Conservation (phyloP, 2,113 vertebrate species). For the Podilymbus podiceps region DNA sequence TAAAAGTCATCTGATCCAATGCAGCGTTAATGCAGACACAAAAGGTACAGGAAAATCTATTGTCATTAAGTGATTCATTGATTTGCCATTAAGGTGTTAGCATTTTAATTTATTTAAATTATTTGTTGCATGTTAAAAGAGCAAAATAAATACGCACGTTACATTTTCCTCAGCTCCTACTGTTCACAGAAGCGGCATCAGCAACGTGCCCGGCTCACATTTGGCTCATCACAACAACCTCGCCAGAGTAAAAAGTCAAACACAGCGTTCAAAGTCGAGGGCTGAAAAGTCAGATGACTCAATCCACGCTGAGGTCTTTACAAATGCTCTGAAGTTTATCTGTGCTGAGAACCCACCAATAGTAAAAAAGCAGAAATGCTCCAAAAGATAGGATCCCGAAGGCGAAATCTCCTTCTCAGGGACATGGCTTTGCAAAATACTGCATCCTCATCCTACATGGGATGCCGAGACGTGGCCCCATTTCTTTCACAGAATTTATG, state of each 20-base stretch:
- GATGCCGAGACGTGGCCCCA: rapidly evolving
- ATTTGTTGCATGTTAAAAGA: slow-evolving; percentile 41
- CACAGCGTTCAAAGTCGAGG: background rate
- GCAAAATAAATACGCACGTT: slow-evolving; percentile 13
- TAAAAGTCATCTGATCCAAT: slow-evolving; percentile 41
- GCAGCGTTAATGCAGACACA: slow-evolving; percentile 39
- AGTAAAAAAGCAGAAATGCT: background rate
- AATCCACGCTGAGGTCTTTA: background rate
- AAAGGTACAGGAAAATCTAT: slow-evolving; percentile 27
- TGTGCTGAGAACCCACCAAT: background rate
- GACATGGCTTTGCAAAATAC: background rate
- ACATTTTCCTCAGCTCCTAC: background rate
- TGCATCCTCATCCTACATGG: background rate
- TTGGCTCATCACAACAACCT: background rate
- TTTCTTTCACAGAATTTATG: background rate
- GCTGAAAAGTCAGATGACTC: background rate
- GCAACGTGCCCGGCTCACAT: background rate
- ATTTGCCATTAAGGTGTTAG: slow-evolving; percentile 41
- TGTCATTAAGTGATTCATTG: slow-evolving; percentile 48
- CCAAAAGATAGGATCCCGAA: background rate
- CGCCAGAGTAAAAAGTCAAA: background rate
- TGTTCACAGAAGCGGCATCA: slow-evolving; percentile 3
- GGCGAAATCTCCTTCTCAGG: background rate
- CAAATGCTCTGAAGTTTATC: background rate
- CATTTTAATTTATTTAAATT: slow-evolving; percentile 60